Percentiles rank a stretch among this genome's conserved stretches.
These are phyloP conservation scores for Branchipolynoe longqiensis DNA, from an alignment of 2,888 invertebrate genomes.

Conservation along the genomic window DNA sequence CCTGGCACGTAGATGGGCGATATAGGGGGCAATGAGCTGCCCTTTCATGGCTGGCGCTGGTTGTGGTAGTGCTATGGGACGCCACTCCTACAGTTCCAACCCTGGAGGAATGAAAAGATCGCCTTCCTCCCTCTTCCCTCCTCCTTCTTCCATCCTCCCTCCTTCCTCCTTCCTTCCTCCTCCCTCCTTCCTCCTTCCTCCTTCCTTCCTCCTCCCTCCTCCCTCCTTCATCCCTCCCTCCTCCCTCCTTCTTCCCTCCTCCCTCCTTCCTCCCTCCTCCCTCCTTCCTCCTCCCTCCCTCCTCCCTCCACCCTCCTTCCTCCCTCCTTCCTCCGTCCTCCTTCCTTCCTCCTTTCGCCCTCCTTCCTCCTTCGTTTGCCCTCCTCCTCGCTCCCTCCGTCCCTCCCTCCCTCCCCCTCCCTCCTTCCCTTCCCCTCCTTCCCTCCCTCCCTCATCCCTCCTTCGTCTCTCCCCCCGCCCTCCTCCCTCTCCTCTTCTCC, in stretches of 20 bases:
- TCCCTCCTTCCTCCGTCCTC: not conserved
- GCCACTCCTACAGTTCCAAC: not conserved
- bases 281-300: not conserved
- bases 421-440: not conserved
- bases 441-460: not conserved
- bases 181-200: not conserved
- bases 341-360: not conserved
- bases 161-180: not conserved
- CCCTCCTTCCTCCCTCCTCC: not conserved
- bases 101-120: not conserved
- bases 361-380: not conserved
- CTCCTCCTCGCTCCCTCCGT: not conserved
- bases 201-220: not conserved
- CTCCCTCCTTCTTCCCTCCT: not conserved
- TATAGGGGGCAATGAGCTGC: slow-evolving; percentile 43
- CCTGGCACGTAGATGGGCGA: slow-evolving; percentile 38
- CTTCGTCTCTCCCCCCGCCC: not conserved
- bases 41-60: slow-evolving; percentile 43
- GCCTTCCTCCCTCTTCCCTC: no score
- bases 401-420: not conserved
- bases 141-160: not conserved
- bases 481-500: not conserved
- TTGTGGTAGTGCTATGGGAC: not conserved
- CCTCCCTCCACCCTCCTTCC: not conserved
- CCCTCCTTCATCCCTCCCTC: not conserved